Base-by-base conservation (phyloP, 2,888 invertebrate species). In the Ormyrus nitidulus region DNA sequence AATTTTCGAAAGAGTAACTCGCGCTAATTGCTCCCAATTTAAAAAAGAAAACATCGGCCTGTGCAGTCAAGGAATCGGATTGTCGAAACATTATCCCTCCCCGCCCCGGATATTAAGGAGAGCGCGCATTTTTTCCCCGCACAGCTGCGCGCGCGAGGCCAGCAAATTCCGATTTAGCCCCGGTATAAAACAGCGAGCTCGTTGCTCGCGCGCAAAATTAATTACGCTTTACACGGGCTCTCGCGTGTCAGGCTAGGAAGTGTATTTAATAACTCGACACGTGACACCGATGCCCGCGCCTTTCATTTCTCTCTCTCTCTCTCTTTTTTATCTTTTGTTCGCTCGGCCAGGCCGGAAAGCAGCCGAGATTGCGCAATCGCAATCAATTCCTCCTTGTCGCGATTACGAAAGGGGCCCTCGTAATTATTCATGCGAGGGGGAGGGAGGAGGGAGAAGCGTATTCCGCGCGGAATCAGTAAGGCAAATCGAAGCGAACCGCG, bases 401-500 rank as follows among this genome's bases (percentile, higher is more conserved):
- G 10, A 7, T 13, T 56, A 34, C 19, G 10, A 19, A 34, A 44
- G 44, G 51, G n/a, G n/a, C 44, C 6, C 11, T 44, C 13, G 53
- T 53, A 53, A 62, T 59, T 59, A 62, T 59, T 59, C 34, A 61
- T 8, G 53, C 34, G 53, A 13, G 2, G 51, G 8, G 49, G 19
- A 1, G 19, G 3, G 19, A 7, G 5, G 8, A 13, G 13, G 13
- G 13, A 13, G 13, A 13, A 13, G 13, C 13, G 13, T 0, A 13
- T 13, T 13, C 13, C 13, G 13, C 13, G 13, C 13, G 13, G 44
- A 62, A 61, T 62, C 72, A 34, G 61, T 19, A 62, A 61, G 44
- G 44, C 46, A 51, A 61, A 72, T 72, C 11, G 62, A 72, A 72
- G 61, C 59, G 59, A 71, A 71, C 59, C 19, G 6, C 51, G 11